Evolutionary conservation across 2,113 vertebrate genomes (phyloP), one percentile per base, ranked within the genome.

Genomic region (Catharus fuscescens): DNA sequence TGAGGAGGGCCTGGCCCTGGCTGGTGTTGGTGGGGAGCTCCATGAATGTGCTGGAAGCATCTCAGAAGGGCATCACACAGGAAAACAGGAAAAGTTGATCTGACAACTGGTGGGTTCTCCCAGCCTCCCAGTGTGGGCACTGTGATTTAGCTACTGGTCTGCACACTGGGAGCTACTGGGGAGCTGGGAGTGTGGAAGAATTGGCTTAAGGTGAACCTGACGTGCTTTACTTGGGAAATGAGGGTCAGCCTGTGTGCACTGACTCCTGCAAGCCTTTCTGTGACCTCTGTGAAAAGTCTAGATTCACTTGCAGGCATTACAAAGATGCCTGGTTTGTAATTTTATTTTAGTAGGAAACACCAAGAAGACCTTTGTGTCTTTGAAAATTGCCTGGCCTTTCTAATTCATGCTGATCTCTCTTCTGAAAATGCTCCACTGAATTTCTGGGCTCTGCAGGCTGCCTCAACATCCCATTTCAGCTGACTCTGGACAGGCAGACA

Each of bases 401-500:
- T 76, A 57, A 79, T 92, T 87, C 52, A 4, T 69, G 36, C 69
- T 7, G 1, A 16, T 81, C 57, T 42, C 65, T 80, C 70, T 42
- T 80, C 70, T 85, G 69, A 77, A 94, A 92, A 90, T 34, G 56
- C 60, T 61, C n/a, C 36, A 16, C 72, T 67, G 77, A 69, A 72
- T 84, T 95, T 88, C 90, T 90, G 56, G 48, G 67, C 86, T 92
- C 88, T 8, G 3, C 76, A 85, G 79, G 15, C 76, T 3, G 2
- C 50, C 62, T 89, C 50, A 82, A 25, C 87, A 45, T 83, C 42
- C 8, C 80, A 50, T 95, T 86, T 67, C 56, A 90, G 88, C 82
- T 81, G 86, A 88, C 60, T 94, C 88, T 93, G 90, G 95, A 86
- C 93, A 90, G 80, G 84, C 88, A 94, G 82, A 96, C 73, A 87